phyloP scores from a whole-genome alignment of 2,113 vertebrate genomes.

The Ochotona curzoniae region DNA sequence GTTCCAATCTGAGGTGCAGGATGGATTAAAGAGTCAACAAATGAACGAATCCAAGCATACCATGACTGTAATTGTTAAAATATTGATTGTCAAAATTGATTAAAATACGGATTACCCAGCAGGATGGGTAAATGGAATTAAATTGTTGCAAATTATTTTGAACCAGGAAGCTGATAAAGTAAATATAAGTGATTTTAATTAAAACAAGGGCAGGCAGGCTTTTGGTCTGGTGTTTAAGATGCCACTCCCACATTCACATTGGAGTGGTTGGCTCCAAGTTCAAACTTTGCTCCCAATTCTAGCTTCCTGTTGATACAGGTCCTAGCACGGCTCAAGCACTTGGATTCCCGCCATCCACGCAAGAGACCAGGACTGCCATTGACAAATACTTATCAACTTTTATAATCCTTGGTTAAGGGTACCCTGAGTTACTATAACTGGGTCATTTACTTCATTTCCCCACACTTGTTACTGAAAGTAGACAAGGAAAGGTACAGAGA shows the following conservation, averaged over 20 bases:
- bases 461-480: not conserved
- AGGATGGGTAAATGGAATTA: not conserved
- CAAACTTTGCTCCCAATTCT: too few relatives aligned
- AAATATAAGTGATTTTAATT: not conserved
- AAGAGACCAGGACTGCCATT: not conserved
- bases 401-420: not conserved
- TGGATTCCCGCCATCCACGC: too few relatives aligned
- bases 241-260: too few relatives aligned
- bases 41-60: not conserved
- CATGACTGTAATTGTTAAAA: not conserved
- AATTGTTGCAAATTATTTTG: not conserved
- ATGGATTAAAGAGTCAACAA: not conserved
- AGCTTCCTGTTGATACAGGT: too few relatives aligned
- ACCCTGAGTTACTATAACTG: not conserved
- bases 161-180: not conserved
- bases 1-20: not conserved
- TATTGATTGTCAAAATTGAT: not conserved
- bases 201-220: too few relatives aligned
- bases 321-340: too few relatives aligned
- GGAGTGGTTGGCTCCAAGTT: too few relatives aligned
- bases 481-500: constrained; percentile 4
- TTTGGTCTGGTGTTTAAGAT: too few relatives aligned
- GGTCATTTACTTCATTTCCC: not conserved
- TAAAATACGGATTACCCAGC: not conserved
- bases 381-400: not conserved